Evolutionary conservation across 2,888 invertebrate genomes (phyloP).

Genomic region (Andrena bicolor): DNA sequence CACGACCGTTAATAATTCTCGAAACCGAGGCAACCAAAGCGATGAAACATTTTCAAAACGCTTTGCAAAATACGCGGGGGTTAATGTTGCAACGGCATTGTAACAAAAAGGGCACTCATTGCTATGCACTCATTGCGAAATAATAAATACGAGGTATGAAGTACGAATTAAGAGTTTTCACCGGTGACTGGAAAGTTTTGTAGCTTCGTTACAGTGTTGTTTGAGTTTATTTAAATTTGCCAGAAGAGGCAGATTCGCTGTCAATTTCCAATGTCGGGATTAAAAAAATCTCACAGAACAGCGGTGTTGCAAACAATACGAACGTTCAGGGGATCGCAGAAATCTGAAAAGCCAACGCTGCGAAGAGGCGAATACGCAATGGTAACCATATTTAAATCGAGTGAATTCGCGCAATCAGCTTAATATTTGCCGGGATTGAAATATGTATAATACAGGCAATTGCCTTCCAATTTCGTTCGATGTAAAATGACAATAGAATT

Average conservation of each 20-base stretch:
- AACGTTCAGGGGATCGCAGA: conserved; percentile 3
- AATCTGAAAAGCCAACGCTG: conserved; percentile 38
- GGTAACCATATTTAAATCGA: conserved; percentile 44
- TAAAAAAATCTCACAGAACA: conserved; percentile 28
- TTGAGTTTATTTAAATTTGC: conserved; percentile 49
- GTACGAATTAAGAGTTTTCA: conserved; percentile 10
- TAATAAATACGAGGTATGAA: conserved; percentile 20
- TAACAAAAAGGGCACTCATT: neutral
- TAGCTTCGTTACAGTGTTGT: conserved; percentile 1
- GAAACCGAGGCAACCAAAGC: neutral
- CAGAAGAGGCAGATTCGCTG: conserved; percentile 24
- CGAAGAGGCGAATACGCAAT: conserved; percentile 14
- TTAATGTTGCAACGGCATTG: neutral
- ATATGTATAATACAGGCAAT: conserved; percentile 39
- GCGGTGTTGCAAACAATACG: neutral
- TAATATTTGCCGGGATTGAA: conserved; percentile 29
- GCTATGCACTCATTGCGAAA: conserved; percentile 16
- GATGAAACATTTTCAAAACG: neutral
- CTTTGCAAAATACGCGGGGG: neutral
- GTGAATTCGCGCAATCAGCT: conserved; percentile 50
- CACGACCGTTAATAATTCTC: neutral
- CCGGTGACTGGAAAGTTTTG: conserved; percentile 1
- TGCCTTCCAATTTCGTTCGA: conserved; percentile 27
- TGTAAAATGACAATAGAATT: conserved; percentile 36
- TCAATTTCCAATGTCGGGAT: conserved; percentile 29